Evolutionary conservation across 2,888 invertebrate genomes (phyloP), one percentile per base, ranked within the genome.

Genomic region (Ptycholaimellus sp.): DNA sequence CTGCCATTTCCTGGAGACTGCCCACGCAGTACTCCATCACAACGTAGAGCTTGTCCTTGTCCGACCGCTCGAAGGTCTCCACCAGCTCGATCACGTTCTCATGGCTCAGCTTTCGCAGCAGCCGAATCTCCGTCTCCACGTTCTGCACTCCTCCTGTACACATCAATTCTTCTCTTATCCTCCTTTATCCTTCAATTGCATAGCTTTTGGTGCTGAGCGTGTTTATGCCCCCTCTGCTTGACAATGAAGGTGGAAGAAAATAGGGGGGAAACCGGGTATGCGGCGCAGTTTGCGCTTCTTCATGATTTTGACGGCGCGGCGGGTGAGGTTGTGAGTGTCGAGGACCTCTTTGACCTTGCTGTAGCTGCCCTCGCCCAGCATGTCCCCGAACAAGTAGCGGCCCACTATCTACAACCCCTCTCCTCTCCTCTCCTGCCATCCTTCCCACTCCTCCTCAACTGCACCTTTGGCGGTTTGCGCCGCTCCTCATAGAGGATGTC

Each of bases 321-420:
- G 70, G 57, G 76, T 76, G 31, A 93, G 66, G 11, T 77, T 80
- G 59, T 80, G 80, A 0, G 81, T 79, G 63, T 90, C 87, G 43
- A 90, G 65, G 64, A 83, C 76, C 64, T 93, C 93, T 63, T 96
- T 96, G 18, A 96, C 96, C 71, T 93, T 96, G 6, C 90, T 90
- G 62, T 96, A 96, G 19, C 85, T 83, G 37, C 96, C 96, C 60
- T 90, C 90, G 1, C 96, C 96, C 36, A 96, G 65, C 40, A 81
- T 66, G 64, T 90, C 87, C 30, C 96, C 96, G 79, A 96, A 83
- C 19, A 96, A 76, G 67, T 93, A 96, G 27, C 59, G 60, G 9
- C 82, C 81, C 47, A 93, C 76, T 66, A 87, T 73, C 70, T 93
- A 90, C 51, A 65, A 64, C 41, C 53, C 39, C 23, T 48, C 20